Base-by-base conservation (phyloP, 2,797 vertebrate species). In the Lates japonicus region DNA sequence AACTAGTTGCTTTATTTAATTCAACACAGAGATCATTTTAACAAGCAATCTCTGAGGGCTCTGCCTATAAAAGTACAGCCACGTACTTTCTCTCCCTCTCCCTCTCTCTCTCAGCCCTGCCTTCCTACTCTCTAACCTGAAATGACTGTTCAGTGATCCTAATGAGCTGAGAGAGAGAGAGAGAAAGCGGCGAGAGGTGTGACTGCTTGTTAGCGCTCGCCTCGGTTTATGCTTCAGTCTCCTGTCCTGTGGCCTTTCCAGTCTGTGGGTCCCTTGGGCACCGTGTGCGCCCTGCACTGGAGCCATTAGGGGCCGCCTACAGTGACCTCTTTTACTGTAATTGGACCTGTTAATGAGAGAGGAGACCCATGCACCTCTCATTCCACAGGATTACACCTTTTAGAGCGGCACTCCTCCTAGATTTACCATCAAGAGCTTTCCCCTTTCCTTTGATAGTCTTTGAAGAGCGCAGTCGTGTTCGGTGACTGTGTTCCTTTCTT, bases 111-210 rank as follows among this genome's bases (percentile, higher is more conserved):
- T 81, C 46, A 22, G 33, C 49, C 63, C 64, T 35, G 58, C 31
- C 66, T 29, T 3, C 48, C 44, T 51, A 31, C 70, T 65, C 62
- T 82, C 59, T 31, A 62, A 81, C 80, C 80, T 82, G 81, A 93
- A 94, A 87, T 90, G 88, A 86, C 93, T 87, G 91, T 92, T 93
- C 77, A 83, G 87, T 88, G 92, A 93, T 87, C 84, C 86, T 94
- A 95, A 95, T 91, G 92, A 94, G 92, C 92, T 93, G 89, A 90
- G 90, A 93, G 92, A 69, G 80, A 80, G 86, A 83, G 83, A 83
- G 85, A 79, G 77, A 85, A 84, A 82, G 75, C 84, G 69, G 80
- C 16, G 72, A 63, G 88, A 94, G 88, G 92, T 94, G 94, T 90
- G 90, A 88, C 75, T 72, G 88, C 90, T 90, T 84, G 91, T 94